Conservation (phyloP, 2,888 invertebrate species). For the Cinara cedri region DNA sequence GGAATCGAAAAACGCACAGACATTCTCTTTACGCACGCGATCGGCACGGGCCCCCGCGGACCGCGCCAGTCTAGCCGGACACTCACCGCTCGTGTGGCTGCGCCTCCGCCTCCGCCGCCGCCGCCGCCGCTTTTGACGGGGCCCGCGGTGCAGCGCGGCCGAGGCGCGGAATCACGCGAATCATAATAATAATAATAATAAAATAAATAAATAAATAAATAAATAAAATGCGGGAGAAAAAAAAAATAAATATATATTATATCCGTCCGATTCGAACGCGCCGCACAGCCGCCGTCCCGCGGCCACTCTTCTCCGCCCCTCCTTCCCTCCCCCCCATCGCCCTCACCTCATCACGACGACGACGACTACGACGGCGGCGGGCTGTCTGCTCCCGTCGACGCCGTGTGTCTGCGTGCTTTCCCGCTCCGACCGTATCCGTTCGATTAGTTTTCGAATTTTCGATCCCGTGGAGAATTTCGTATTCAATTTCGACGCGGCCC, state of each 20-base stretch:
- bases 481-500: too few species aligned
- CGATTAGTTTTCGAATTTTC: background rate
- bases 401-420: background rate
- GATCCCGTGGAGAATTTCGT: too few species aligned
- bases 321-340: too few species aligned
- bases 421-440: background rate
- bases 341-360: background rate
- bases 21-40: background rate
- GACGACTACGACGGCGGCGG: background rate
- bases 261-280: conserved; percentile 36
- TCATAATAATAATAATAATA: background rate
- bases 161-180: too few species aligned
- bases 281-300: background rate
- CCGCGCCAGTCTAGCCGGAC: conserved; percentile 57
- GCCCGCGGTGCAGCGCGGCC: background rate
- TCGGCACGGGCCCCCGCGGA: background rate
- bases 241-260: background rate
- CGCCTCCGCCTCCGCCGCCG: conserved; percentile 52
- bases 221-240: conserved; percentile 23
- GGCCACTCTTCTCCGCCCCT: too few species aligned
- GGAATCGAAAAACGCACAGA: conserved; percentile 26
- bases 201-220: background rate
- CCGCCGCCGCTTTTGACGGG: conserved; percentile 38
- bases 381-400: background rate
- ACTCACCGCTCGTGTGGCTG: conserved; percentile 37